Conservation (phyloP, 2,113 vertebrate genomes). For the Pongo pygmaeus region DNA sequence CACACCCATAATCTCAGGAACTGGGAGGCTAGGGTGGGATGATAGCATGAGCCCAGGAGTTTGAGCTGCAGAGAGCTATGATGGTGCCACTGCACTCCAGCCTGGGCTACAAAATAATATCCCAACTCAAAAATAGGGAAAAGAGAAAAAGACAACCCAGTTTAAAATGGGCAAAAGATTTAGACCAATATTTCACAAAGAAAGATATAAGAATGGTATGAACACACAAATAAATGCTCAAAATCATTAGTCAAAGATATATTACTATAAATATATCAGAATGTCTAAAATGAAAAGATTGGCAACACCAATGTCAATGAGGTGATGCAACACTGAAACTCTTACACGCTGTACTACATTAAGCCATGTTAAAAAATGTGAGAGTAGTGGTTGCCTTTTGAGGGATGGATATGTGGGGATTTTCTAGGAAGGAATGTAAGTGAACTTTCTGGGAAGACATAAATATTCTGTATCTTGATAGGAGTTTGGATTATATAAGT, state of each 20-base stretch:
- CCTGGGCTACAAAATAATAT: too few relatives aligned
- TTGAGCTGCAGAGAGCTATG: too few relatives aligned
- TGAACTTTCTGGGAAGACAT: not conserved
- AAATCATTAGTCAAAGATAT: not conserved
- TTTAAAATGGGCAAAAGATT: not conserved
- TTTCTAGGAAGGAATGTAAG: not conserved
- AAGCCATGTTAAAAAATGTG: not conserved
- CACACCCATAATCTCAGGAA: too few relatives aligned
- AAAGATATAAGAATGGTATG: not conserved
- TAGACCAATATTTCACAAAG: not conserved
- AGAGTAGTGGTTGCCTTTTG: not conserved
- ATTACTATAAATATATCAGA: not conserved
- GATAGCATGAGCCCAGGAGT: too few relatives aligned
- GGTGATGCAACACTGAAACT: not conserved
- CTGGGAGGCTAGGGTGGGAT: too few relatives aligned
- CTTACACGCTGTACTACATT: not conserved
- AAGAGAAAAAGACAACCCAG: not conserved
- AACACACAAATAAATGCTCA: not conserved
- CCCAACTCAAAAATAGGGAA: too few relatives aligned
- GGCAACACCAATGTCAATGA: not conserved
- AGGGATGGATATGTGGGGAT: not conserved
- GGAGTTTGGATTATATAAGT: not conserved
- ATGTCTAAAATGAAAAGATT: not conserved
- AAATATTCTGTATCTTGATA: not conserved
- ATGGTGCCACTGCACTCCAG: too few relatives aligned